A percentile compares a stretch with the other conserved stretches of the same genome.
These are phyloP conservation scores for Microdon myrmicae DNA, from an alignment of 2,888 invertebrate genomes.

Conservation along the genomic window DNA sequence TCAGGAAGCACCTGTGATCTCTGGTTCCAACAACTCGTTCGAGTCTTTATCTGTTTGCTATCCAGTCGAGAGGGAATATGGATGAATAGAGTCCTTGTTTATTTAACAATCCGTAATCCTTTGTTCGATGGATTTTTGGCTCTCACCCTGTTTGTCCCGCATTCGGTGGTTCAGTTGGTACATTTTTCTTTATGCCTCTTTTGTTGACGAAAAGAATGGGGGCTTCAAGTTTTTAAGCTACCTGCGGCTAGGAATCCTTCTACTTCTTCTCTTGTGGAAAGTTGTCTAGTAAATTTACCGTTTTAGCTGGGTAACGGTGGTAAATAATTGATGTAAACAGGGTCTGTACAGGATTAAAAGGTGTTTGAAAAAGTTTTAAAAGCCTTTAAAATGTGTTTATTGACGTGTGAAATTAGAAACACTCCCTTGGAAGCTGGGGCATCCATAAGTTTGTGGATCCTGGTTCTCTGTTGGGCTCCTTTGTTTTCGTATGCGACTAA, in stretches of 20 bases:
- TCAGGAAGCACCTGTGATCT: slow-evolving; percentile 19
- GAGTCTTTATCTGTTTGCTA: slow-evolving; percentile 30
- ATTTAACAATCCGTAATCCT: slow-evolving; percentile 45
- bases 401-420: slow-evolving; percentile 44
- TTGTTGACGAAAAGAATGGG: slow-evolving; percentile 1
- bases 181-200: neutral
- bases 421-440: too few species aligned
- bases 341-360: slow-evolving; percentile 26
- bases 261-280: neutral
- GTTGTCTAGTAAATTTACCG: slow-evolving; percentile 13
- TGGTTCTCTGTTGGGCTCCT: too few species aligned
- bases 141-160: slow-evolving; percentile 36
- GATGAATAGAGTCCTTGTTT: slow-evolving; percentile 16
- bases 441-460: too few species aligned
- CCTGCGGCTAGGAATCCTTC: slow-evolving; percentile 14
- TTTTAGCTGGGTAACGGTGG: slow-evolving; percentile 12
- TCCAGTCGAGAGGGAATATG: neutral
- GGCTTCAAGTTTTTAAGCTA: slow-evolving; percentile 31
- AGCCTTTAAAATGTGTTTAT: slow-evolving; percentile 43
- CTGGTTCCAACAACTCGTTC: slow-evolving; percentile 18
- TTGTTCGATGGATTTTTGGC: slow-evolving; percentile 39
- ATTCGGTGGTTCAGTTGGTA: slow-evolving; percentile 9
- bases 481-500: too few species aligned
- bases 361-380: slow-evolving; percentile 36
- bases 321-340: slow-evolving; percentile 35